Conservation (phyloP, 2,888 invertebrate species). For the Didymodactylos carnosus region DNA sequence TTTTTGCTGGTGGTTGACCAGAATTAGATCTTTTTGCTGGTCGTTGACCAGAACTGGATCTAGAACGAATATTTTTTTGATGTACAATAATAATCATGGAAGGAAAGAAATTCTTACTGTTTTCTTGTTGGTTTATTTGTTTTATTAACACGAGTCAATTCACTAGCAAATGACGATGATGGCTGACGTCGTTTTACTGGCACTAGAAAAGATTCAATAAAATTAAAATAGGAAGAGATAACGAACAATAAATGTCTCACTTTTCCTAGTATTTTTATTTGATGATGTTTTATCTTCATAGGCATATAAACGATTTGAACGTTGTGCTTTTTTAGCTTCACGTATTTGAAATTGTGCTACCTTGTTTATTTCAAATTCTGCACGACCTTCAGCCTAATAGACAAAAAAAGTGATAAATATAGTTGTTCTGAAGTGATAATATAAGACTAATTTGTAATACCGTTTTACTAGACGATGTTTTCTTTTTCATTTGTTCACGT, state of each 20-base stretch:
- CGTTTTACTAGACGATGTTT: neutral
- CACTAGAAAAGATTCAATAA: neutral
- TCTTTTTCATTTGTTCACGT: neutral
- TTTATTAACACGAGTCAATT: neutral
- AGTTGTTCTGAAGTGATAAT: no score
- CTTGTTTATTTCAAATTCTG: neutral
- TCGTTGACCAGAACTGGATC: no score
- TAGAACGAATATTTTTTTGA: no score
- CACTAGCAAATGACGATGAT: neutral
- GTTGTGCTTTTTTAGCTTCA: no score
- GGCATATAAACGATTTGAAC: no score
- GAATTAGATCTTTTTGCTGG: neutral
- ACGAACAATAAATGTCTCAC: neutral
- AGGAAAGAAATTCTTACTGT: no score
- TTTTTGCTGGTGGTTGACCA: neutral
- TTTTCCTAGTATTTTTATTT: neutral
- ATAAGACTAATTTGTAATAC: neutral
- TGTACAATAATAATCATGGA: no score
- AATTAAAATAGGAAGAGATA: neutral
- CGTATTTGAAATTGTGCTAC: neutral
- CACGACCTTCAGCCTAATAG: neutral
- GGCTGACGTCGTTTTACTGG: neutral
- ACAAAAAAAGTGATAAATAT: no score
- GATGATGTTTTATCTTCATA: no score
- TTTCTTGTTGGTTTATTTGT: neutral